phyloP scores from a whole-genome alignment of 2,888 invertebrate genomes.

The Drosophila pegasa region DNA sequence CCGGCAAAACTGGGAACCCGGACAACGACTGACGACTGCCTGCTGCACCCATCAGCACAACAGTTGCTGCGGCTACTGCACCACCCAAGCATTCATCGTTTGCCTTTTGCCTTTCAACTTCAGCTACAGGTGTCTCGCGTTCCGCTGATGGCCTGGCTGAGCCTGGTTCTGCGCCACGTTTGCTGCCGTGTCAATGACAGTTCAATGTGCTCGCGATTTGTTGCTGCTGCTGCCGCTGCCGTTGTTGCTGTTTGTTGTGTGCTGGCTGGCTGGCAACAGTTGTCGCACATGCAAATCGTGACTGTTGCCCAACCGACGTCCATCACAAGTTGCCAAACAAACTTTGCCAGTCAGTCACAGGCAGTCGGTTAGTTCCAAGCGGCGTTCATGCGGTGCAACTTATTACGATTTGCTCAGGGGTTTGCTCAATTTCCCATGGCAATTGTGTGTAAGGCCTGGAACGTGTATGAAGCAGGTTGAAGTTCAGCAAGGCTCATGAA shows the following conservation, averaged over 20 bases:
- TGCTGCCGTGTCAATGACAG: conserved; percentile 83
- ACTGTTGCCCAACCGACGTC: conserved; percentile 73
- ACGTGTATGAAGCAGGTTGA: background rate
- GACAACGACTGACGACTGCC: conserved; percentile 35
- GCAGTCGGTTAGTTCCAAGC: conserved; percentile 27
- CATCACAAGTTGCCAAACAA: conserved; percentile 79
- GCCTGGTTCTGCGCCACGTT: conserved; percentile 41
- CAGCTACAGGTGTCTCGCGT: conserved; percentile 71
- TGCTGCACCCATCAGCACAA: conserved; percentile 62
- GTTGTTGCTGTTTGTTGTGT: conserved; percentile 43
- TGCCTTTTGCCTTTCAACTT: conserved; percentile 78
- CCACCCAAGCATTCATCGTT: conserved; percentile 59
- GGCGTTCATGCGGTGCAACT: conserved; percentile 30
- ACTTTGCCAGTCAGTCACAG: conserved; percentile 65
- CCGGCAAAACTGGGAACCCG: conserved; percentile 53
- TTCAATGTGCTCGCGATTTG: conserved; percentile 80
- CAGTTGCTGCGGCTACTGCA: conserved; percentile 30
- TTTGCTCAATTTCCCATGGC: background rate
- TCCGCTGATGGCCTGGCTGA: conserved; percentile 30
- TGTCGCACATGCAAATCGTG: conserved; percentile 81
- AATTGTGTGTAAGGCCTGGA: background rate
- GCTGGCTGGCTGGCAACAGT: conserved; percentile 74
- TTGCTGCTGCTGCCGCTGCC: conserved; percentile 56
- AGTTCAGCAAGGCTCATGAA: background rate
- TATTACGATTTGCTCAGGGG: conserved; percentile 10